These are phyloP conservation scores for Pecten maximus DNA, from an alignment of 2,888 invertebrate genomes.

Conservation along the genomic window DNA sequence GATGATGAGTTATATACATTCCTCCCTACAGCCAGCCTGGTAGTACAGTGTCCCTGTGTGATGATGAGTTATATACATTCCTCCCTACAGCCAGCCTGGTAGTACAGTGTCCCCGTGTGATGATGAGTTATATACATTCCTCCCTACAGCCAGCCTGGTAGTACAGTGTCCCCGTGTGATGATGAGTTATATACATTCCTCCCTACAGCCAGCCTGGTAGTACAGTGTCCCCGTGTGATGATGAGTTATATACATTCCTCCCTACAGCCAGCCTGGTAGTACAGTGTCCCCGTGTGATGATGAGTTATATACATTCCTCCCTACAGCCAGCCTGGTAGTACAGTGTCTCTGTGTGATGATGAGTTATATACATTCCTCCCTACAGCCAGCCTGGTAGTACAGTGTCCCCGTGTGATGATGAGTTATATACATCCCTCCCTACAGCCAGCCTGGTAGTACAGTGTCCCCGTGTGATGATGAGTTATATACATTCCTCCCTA, in stretches of 20 bases:
- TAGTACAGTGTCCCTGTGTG: constrained; percentile 67
- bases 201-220: too few species aligned
- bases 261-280: too few species aligned
- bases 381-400: constrained; percentile 53
- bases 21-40: too few species aligned
- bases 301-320: too few species aligned
- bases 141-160: too few species aligned
- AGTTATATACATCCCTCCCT: too few species aligned
- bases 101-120: constrained; percentile 69
- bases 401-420: constrained; percentile 75
- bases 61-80: constrained; percentile 81
- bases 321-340: too few species aligned
- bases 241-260: too few species aligned
- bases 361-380: too few species aligned
- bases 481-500: too few species aligned
- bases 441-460: constrained; percentile 53
- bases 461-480: constrained; percentile 77
- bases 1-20: constrained; percentile 80
- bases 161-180: constrained; percentile 71
- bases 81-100: too few species aligned
- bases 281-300: constrained; percentile 74
- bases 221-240: constrained; percentile 73
- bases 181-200: constrained; percentile 80
- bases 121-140: constrained; percentile 80
- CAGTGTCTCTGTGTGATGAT: constrained; percentile 75